Conservation (phyloP, 2,113 vertebrate genomes). For the Channa maculata region DNA sequence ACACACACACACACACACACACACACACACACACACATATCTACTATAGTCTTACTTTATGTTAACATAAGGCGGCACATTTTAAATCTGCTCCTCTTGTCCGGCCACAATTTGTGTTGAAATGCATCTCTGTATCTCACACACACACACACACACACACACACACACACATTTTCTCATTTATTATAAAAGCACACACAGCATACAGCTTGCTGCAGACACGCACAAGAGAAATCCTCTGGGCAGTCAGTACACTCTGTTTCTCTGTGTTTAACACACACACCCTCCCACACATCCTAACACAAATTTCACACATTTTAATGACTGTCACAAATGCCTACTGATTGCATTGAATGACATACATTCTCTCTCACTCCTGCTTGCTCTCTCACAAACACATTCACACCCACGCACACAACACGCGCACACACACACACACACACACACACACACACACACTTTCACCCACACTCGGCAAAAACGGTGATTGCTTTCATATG, state of each 20-base stretch:
- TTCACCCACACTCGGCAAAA: conserved; percentile 41
- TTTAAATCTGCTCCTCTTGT: conserved; percentile 50
- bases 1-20: conserved; percentile 28
- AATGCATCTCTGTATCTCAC: conserved; percentile 42
- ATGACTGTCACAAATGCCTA: conserved; percentile 73
- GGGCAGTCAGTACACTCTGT: conserved; percentile 21
- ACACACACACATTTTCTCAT: conserved; percentile 18
- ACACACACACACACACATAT: conserved; percentile 29
- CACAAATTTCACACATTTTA: conserved; percentile 65
- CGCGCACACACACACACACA: conserved; percentile 15
- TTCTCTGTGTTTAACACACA: conserved; percentile 28
- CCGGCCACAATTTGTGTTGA: conserved; percentile 52
- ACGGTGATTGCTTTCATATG: conserved; percentile 72
- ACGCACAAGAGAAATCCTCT: conserved; percentile 14
- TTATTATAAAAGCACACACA: conserved; percentile 33
- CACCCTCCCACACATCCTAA: conserved; percentile 32
- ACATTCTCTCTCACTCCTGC: conserved; percentile 30
- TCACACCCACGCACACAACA: conserved; percentile 14
- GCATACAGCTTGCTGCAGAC: background rate
- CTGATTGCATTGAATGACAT: conserved; percentile 64
- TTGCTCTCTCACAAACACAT: conserved; percentile 4
- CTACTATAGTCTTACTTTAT: conserved; percentile 37
- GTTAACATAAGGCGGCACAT: conserved; percentile 41
- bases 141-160: conserved; percentile 7
- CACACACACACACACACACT: conserved; percentile 25